Evolutionary conservation across 2,113 vertebrate species (phyloP), one percentile per base, ranked within the genome.

Genomic region (Gavia stellata): DNA sequence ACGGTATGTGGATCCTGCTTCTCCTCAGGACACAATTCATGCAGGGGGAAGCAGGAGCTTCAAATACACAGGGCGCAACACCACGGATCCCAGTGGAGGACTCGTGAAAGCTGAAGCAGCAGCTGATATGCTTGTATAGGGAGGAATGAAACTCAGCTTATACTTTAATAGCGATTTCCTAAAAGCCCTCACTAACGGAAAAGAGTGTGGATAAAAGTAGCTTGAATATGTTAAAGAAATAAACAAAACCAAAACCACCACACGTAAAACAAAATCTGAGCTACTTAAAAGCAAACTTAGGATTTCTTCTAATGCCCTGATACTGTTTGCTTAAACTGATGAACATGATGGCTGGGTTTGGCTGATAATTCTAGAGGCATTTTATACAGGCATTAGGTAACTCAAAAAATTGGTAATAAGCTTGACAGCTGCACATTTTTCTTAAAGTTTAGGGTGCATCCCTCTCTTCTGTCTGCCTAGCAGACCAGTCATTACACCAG

Each of bases 151-250:
- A 83, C 18, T 66, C 74, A 75, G 28, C 25, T 49, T 66, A 26
- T 12, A 59, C 56, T 12, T 86, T 78, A 82, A 83, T 3, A 55
- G 17, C 7, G 7, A 55, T 72, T 83, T 92, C 44, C 40, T 47
- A 34, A 44, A 50, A 88, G 34, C 8, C 24, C 59, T 72, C 33
- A 7, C 50, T 83, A 24, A 50, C 6, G 68, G 25, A 79, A 75
- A 44, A 59, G 55, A 72, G 2, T 13, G 11, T 34, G 9, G 29
- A 86, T 40, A 66, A 81, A 56, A 0, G 0, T 1, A 44, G 15
- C 38, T 42, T 71, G 59, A 33, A 81, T 38, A 14, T 19, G 80
- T 29, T 53, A 42, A 50, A 67, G 28, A 53, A 31, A 70, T 81
- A 67, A 25, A 0, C 8, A 50, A 38, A 36, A 14, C 7, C 9